phyloP scores from a whole-genome alignment of 37 sponge, comb jelly and placozoan species.

The Aphrocallistes beatrix region DNA sequence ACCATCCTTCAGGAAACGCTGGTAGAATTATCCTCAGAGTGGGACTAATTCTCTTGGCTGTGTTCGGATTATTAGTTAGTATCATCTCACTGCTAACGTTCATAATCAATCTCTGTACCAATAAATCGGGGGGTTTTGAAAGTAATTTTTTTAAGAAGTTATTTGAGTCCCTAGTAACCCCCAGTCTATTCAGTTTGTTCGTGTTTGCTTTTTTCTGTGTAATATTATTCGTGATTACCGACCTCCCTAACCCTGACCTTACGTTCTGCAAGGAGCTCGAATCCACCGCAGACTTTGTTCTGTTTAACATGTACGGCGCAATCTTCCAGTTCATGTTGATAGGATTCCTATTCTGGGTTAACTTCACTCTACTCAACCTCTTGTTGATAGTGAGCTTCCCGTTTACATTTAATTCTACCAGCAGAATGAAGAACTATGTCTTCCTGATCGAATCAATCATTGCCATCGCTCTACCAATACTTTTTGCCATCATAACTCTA shows the following conservation, averaged over 20 bases:
- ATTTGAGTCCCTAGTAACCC: background rate
- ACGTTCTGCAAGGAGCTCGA: background rate
- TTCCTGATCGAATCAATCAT: background rate
- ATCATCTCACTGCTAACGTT: background rate
- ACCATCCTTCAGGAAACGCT: background rate
- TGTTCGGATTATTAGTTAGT: background rate
- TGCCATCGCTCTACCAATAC: background rate
- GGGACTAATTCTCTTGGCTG: background rate
- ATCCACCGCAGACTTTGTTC: background rate
- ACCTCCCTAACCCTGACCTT: background rate
- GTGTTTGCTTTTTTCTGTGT: background rate
- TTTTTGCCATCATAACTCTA: background rate
- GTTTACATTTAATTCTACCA: background rate
- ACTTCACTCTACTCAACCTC: background rate
- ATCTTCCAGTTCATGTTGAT: background rate
- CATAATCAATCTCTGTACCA: too few species aligned
- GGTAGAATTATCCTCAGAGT: background rate
- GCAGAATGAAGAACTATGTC: background rate
- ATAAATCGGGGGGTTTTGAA: background rate
- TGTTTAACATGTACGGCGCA: background rate
- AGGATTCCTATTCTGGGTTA: background rate
- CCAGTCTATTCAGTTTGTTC: background rate
- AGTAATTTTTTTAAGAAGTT: background rate
- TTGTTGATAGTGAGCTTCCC: background rate
- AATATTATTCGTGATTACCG: background rate